Evolutionary conservation across 2,888 invertebrate species (phyloP), one percentile per base, ranked within the genome.

Genomic region (Ecliptopera silaceata): DNA sequence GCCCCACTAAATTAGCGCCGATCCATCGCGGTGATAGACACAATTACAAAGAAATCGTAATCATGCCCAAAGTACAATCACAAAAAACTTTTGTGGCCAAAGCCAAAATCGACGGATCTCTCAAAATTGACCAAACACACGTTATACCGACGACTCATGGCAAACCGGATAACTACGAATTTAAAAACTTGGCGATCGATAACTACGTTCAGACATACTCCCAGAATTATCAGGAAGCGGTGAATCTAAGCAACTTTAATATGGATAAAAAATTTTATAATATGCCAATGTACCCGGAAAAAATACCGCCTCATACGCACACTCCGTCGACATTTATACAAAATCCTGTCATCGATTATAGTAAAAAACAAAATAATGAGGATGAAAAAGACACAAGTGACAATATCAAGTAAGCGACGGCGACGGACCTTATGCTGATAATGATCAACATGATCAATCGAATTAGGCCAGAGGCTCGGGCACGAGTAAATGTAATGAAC

Each of bases 21-120:
- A 51, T 11, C 57, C 63, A 2, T 26, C 70, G 3, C 11, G 48
- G 29, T n/a, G 50, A 55, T 10, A 80, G 78, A 53, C 71, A 71
- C 15, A 68, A 69, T 8, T 85, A 78, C 61, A 84, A 84, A 67
- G 80, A 84, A 69, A 78, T 88, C 12, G 72, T 86, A 15, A 83
- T 87, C 12, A 67, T 84, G 31, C 81, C 79, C 50, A 71, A 80
- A 67, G 60, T 64, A 39, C 66, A 29, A 39, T 29, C 50, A 41
- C 61, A 44, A 32, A 66, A 50, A 39, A 59, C 48, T 13, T 75
- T 69, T 54, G 52, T 72, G 11, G 58, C 66, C 5, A 76, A 75
- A 31, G 59, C 65, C 4, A 69, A 73, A 54, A 32, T 72, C 11
- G 68, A 75, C 20, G 52, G 57, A 4, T 45, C 71, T 0, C 74